Percentiles rank a stretch among this genome's conserved stretches.
phyloP scores from a whole-genome alignment of 2,888 invertebrate genomes.

The Plemyria rubiginata region DNA sequence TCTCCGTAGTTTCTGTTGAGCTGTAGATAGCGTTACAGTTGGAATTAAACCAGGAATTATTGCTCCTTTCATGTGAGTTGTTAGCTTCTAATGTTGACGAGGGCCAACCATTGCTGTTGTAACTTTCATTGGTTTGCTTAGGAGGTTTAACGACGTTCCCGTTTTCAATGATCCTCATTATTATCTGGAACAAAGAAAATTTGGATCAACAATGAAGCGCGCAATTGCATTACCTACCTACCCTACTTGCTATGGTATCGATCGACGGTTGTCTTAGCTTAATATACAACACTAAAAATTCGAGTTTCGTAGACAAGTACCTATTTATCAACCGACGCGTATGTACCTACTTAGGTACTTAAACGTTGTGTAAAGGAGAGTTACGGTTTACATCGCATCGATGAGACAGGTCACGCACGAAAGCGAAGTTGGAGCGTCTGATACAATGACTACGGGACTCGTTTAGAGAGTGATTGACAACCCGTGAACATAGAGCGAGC shows the following conservation, averaged over 20 bases:
- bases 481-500: conserved; percentile 25
- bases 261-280: neutral
- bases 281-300: neutral
- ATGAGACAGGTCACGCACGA: conserved; percentile 38
- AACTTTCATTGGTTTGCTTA: conserved; percentile 46
- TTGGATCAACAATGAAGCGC: neutral
- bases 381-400: conserved; percentile 31
- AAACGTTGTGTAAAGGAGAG: conserved; percentile 33
- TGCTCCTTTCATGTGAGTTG: conserved; percentile 49
- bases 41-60: conserved; percentile 53
- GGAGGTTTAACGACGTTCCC: conserved; percentile 63
- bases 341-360: neutral
- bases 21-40: conserved; percentile 55
- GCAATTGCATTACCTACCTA: no score
- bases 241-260: no score
- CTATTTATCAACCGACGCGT: neutral
- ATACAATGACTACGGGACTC: conserved; percentile 29
- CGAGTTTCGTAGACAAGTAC: neutral
- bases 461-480: conserved; percentile 41
- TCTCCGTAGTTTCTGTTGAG: conserved; percentile 49
- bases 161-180: conserved; percentile 74
- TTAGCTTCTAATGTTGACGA: conserved; percentile 46
- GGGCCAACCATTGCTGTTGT: conserved; percentile 57
- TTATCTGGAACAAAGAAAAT: conserved; percentile 63
- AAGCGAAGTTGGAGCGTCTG: conserved; percentile 33